These are phyloP conservation scores for Neotoxoptera formosana DNA, from an alignment of 1,140 invertebrate genomes.

Conservation along the genomic window DNA sequence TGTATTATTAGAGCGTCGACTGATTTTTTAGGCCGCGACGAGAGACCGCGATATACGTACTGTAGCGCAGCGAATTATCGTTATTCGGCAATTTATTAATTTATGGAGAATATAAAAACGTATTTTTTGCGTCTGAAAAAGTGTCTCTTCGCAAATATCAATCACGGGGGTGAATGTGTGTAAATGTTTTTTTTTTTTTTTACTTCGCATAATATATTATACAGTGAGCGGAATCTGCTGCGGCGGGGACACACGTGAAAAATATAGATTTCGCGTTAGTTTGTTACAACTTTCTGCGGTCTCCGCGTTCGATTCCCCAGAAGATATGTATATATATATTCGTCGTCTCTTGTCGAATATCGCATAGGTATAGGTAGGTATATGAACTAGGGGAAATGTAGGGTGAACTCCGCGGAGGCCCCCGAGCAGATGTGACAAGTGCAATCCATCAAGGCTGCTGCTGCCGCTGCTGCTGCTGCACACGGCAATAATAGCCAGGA, in stretches of 20 bases:
- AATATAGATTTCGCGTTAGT: conserved; percentile 29
- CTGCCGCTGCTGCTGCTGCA: no score
- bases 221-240: neutral
- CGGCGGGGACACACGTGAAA: neutral
- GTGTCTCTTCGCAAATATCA: neutral
- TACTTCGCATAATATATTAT: neutral
- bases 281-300: neutral
- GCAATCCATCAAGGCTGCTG: conserved; percentile 47
- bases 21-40: neutral
- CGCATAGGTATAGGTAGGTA: no score
- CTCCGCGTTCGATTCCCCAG: neutral
- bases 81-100: neutral
- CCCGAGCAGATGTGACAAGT: conserved; percentile 48
- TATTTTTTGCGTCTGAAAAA: neutral
- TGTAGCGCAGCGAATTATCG: neutral
- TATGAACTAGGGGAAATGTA: neutral
- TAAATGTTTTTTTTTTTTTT: conserved; percentile 7
- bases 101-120: neutral
- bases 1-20: neutral
- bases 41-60: neutral
- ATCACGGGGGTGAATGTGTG: neutral
- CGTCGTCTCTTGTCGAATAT: conserved; percentile 30
- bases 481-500: conserved; percentile 36
- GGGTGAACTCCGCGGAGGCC: neutral
- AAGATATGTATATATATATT: no score